Base-by-base conservation (phyloP, 2,797 vertebrate species). In the Pangasius larnaudii region DNA sequence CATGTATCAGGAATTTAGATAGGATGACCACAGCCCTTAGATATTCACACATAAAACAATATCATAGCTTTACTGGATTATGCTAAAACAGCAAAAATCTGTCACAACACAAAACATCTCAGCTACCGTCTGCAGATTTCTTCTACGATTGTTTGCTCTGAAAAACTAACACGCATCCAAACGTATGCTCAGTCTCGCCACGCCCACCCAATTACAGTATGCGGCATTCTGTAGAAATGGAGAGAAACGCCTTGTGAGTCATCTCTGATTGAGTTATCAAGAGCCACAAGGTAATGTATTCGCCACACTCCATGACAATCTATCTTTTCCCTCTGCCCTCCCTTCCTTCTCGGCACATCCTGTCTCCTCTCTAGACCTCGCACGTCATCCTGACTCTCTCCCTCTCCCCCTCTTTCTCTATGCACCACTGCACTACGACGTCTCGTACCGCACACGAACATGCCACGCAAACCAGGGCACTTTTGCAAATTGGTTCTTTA, bases 241-340 rank as follows among this genome's bases (percentile, higher is more conserved):
- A 82, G 49, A 85, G 59, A 84, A 86, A 61, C n/a, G n/a, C 89
- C 90, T 91, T 88, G 91, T 94, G 94, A 95, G 89, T 95, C 94
- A 95, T 89, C 86, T 88, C 46, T 93, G 90, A 94, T 94, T 90
- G 91, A 92, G 93, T 95, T 89, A 94, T 93, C 91, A 90, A 86
- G 82, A 90, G 90, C 90, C 85, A 91, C 42, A 80, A 91, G 86
- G 89, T 88, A 89, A 90, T 91, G 33, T 88, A 87, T 92, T 90
- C 80, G 46, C 65, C 39, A 39, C n/a, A 36, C 72, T 80, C 71
- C 10, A 49, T 84, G 59, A 86, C 85, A 85, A 72, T 82, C 74
- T 22, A 59, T 86, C 36, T 61, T n/a, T 77, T 51, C 30, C 77
- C 67, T 63, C 72, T 82, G 77, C 59, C 69, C 78, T 79, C 81